Evolutionary conservation across 1,140 invertebrate species (phyloP).

Genomic region (Cardiocondyla obscurior): DNA sequence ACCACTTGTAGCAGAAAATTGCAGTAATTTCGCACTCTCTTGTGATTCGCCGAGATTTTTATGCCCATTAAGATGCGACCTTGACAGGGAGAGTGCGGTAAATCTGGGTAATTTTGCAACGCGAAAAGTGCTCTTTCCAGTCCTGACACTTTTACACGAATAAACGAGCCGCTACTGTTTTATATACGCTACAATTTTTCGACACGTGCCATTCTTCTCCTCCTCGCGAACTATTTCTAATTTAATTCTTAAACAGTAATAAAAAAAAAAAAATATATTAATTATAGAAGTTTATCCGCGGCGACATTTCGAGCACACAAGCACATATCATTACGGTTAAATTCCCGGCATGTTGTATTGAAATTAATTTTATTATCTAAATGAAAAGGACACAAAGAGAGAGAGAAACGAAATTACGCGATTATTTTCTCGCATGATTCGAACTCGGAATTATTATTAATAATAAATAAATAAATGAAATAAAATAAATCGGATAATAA

Average conservation of each 20-base stretch:
- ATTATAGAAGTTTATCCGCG: background rate
- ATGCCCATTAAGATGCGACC: constrained; percentile 14
- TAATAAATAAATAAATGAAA: no score
- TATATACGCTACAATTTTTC: constrained; percentile 9
- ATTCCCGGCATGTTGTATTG: background rate
- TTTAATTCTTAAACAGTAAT: constrained; percentile 2
- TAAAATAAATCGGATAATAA: no score
- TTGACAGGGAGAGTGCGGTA: constrained; percentile 8
- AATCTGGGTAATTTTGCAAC: constrained; percentile 14
- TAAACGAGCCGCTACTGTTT: background rate
- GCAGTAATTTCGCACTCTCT: constrained; percentile 30
- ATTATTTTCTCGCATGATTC: background rate
- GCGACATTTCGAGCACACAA: background rate
- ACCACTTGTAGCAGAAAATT: constrained; percentile 38
- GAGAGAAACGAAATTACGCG: background rate
- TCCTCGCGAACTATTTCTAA: background rate
- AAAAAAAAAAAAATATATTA: no score
- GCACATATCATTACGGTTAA: background rate
- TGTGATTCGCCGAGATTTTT: constrained; percentile 36
- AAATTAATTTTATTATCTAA: constrained; percentile 14
- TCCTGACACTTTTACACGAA: background rate
- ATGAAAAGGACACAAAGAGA: background rate
- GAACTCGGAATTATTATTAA: constrained; percentile 11
- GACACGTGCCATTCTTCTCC: background rate
- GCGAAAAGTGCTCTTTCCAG: background rate